Conservation (phyloP, 2,113 vertebrate species). For the Asarcornis scutulata region DNA sequence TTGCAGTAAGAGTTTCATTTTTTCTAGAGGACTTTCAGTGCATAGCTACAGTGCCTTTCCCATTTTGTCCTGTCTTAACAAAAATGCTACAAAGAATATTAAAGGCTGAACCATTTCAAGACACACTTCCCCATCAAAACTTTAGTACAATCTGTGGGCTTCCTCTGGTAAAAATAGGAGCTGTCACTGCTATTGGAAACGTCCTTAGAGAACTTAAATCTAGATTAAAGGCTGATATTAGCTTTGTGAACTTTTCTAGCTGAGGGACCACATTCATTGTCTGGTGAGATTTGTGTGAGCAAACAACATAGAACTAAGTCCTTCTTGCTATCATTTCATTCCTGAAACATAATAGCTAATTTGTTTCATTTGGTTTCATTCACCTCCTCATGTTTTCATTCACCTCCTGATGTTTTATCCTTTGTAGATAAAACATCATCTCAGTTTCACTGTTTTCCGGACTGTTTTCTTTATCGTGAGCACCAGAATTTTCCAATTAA, state of each 20-base stretch:
- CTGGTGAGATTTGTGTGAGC: neutral
- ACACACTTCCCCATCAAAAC: neutral
- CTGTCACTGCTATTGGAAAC: neutral
- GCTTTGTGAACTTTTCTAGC: neutral
- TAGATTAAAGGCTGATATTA: neutral
- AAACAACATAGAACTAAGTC: neutral
- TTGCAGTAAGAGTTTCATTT: constrained; percentile 51
- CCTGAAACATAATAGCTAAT: constrained; percentile 10
- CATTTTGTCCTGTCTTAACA: neutral
- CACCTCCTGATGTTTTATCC: neutral
- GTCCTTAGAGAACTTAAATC: neutral
- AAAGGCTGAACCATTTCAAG: neutral
- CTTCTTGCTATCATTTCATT: neutral
- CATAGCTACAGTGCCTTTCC: neutral
- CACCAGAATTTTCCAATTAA: neutral
- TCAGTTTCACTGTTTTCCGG: neutral
- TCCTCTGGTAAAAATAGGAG: neutral
- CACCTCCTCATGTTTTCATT: neutral
- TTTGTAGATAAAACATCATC: neutral
- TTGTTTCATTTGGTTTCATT: neutral
- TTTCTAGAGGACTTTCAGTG: constrained; percentile 22
- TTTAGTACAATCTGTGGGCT: neutral
- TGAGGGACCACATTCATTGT: neutral
- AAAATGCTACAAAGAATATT: neutral
- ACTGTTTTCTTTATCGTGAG: neutral